Percentiles rank a stretch among this genome's conserved stretches.
These are phyloP conservation scores for Vannuccia rotundouncinata DNA, from an alignment of 2,888 invertebrate species.

Conservation along the genomic window DNA sequence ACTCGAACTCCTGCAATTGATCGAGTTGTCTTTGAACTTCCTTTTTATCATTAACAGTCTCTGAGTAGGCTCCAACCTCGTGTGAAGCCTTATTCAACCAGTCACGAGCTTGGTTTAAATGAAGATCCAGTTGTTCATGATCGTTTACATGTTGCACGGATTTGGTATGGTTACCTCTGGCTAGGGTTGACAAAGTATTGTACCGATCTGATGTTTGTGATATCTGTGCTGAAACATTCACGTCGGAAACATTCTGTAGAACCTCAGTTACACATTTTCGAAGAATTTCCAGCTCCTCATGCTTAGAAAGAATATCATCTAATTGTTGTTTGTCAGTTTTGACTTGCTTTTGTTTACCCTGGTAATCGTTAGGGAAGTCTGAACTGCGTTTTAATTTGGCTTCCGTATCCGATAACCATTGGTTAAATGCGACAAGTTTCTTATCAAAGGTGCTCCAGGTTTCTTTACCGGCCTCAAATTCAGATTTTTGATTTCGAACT, in stretches of 20 bases:
- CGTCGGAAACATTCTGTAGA: neutral
- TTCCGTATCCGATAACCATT: neutral
- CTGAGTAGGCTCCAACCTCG: neutral
- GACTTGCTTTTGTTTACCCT: neutral
- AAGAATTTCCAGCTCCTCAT: neutral
- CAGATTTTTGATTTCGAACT: neutral
- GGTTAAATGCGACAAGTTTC: neutral
- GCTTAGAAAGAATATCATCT: neutral
- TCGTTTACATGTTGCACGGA: neutral
- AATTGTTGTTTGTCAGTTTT: neutral
- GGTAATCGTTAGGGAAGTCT: neutral
- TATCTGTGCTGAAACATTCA: neutral
- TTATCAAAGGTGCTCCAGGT: neutral
- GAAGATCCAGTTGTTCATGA: conserved; percentile 6
- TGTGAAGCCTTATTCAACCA: neutral
- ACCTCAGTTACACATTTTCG: neutral
- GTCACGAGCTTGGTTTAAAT: neutral
- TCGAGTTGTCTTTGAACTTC: neutral
- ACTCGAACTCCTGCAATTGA: neutral
- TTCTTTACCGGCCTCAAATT: neutral
- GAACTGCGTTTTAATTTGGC: neutral
- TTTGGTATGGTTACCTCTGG: neutral
- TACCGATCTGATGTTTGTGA: neutral
- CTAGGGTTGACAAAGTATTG: neutral
- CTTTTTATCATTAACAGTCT: neutral